Base-by-base conservation (phyloP, 2,113 vertebrate species). In the Trematomus loennbergii region DNA sequence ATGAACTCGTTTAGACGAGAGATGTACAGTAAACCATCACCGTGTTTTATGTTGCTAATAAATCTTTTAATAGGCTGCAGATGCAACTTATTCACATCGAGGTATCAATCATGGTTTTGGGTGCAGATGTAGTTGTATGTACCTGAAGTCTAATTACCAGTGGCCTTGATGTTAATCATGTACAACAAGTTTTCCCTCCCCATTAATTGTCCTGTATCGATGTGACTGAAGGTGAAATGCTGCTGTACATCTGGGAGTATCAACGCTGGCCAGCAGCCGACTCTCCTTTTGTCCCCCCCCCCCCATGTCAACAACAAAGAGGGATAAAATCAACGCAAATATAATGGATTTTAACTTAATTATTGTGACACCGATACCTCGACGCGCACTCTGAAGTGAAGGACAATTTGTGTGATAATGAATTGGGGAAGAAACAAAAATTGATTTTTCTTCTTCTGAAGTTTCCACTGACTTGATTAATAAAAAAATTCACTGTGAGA, bases 391-490 rank as follows among this genome's bases (percentile, higher is more conserved):
- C 76, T 79, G 84, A 83, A 86, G 87, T 81, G 63, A 91, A 89
- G 83, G 89, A 93, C 86, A 91, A 93, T 90, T 83, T 94, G 92
- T 89, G 91, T 83, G 74, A 75, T 87, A 55, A 79, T 85, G 91
- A 88, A 91, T 94, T 92, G 90, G 87, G 81, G 82, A 87, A 90
- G 90, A 95, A 94, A 93, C 88, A 91, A 86, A 93, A 92, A 95
- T 93, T 88, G 91, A 94, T 92, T 94, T 92, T 88, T 86, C 79
- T 83, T 90, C 88, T 89, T 82, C 86, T 89, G 70, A 94, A 91
- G 82, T 94, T 94, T 92, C 85, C 72, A 58, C 79, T 88, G 65
- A 90, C 90, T 93, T 93, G 93, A 95, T 94, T 95, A 95, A 95
- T 94, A 94, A 93, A 93, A 91, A 94, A 92, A 92, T 93, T 93